Conservation (phyloP, 2,797 vertebrate genomes). For the Pseudochromis fuscus region DNA sequence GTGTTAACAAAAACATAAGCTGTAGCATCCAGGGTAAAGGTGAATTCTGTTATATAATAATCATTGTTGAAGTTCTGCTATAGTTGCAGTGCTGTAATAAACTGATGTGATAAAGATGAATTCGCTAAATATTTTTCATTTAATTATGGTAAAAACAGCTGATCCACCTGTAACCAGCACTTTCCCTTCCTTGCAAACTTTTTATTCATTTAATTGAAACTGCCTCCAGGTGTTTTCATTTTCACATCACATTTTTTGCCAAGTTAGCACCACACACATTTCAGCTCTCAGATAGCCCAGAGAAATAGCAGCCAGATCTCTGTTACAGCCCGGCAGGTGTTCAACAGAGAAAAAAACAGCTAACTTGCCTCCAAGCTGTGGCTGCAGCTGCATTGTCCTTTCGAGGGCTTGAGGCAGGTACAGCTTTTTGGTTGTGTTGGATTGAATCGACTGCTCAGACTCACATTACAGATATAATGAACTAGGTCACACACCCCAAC, state of each 20-base stretch:
- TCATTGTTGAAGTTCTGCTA: too few relatives aligned
- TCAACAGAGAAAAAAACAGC: slow-evolving; percentile 54
- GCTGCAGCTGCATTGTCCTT: slow-evolving; percentile 54
- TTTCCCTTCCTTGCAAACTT: slow-evolving; percentile 1
- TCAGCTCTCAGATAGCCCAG: slow-evolving; percentile 25
- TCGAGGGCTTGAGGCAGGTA: slow-evolving; percentile 5
- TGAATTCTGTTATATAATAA: neutral
- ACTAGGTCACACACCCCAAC: slow-evolving; percentile 32
- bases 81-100: too few relatives aligned
- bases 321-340: slow-evolving; percentile 62
- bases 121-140: slow-evolving; percentile 5
- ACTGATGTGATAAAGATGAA: neutral
- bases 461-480: slow-evolving; percentile 25
- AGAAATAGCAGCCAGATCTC: slow-evolving; percentile 29
- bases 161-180: neutral
- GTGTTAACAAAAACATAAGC: too few relatives aligned
- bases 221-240: slow-evolving; percentile 46
- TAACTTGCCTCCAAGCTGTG: slow-evolving; percentile 55
- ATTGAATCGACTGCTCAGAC: slow-evolving; percentile 26
- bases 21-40: neutral
- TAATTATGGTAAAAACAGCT: neutral
- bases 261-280: slow-evolving; percentile 42
- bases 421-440: slow-evolving; percentile 20
- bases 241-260: slow-evolving; percentile 31
- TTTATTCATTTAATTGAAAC: slow-evolving; percentile 21